phyloP scores from a whole-genome alignment of 2,888 invertebrate genomes.

The Caenorhabditis japonica region DNA sequence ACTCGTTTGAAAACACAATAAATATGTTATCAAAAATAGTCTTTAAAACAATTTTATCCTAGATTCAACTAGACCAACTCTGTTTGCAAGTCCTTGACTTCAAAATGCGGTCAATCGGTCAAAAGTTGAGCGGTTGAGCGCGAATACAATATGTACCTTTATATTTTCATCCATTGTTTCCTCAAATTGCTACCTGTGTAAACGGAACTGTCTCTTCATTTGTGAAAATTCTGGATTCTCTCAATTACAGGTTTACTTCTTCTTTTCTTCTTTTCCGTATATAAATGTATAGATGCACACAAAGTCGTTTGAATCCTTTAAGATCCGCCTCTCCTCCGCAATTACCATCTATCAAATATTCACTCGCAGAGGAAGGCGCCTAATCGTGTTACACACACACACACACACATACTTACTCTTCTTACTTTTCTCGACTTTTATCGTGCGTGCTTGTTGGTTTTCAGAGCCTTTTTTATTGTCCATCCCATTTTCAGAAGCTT shows the following conservation, averaged over 20 bases:
- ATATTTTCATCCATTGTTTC: constrained; percentile 22
- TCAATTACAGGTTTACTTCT: constrained; percentile 34
- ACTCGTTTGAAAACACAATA: no score
- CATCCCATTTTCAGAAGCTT: not conserved
- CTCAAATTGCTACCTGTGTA: constrained; percentile 8
- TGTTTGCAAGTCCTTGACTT: no score
- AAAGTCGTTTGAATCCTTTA: not conserved
- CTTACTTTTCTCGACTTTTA: constrained; percentile 1
- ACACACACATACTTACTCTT: constrained; percentile 6
- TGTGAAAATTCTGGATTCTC: constrained; percentile 2
- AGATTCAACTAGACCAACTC: no score
- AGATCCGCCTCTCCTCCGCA: constrained; percentile 35
- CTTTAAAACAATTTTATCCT: no score
- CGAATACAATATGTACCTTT: constrained; percentile 9
- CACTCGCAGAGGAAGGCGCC: constrained; percentile 21
- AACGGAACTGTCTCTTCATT: constrained; percentile 10
- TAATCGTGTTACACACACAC: constrained; percentile 50
- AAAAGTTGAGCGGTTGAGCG: no score
- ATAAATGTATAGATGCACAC: not conserved
- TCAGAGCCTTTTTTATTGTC: no score
- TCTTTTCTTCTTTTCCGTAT: no score
- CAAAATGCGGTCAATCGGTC: no score
- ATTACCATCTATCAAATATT: constrained; percentile 51
- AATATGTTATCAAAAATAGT: no score
- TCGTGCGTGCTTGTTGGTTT: constrained; percentile 2